A percentile compares a stretch with the other conserved stretches of the same genome.
These are phyloP conservation scores for Phalacrocorax aristotelis DNA, from an alignment of 2,113 vertebrate species.

Conservation along the genomic window DNA sequence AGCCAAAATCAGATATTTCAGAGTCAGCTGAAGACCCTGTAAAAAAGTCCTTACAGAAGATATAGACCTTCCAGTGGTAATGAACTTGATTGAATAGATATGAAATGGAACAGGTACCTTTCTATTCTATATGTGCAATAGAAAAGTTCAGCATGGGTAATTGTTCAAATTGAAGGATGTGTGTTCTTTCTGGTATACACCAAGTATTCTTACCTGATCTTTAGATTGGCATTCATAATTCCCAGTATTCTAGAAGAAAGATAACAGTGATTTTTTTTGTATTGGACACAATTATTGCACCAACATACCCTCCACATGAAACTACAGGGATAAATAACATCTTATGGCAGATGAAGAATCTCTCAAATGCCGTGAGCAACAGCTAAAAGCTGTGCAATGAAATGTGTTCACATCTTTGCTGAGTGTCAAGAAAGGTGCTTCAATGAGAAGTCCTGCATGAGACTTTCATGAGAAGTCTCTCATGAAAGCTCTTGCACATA, in stretches of 20 bases:
- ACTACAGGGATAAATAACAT: neutral
- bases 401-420: neutral
- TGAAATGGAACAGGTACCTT: neutral
- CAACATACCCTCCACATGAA: neutral
- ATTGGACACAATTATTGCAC: neutral
- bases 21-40: neutral
- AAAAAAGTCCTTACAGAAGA: neutral
- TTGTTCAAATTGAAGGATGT: neutral
- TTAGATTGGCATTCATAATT: neutral
- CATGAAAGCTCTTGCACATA: neutral
- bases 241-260: neutral
- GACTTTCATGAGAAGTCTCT: neutral
- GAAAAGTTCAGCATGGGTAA: neutral
- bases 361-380: neutral
- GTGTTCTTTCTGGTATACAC: neutral
- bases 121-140: neutral
- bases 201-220: neutral
- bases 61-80: neutral
- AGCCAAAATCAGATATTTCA: neutral
- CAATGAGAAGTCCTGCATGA: neutral
- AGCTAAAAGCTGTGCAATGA: neutral
- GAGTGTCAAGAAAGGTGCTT: neutral
- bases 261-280: neutral
- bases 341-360: neutral
- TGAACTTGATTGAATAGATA: neutral